Conservation (phyloP, 1,140 invertebrate genomes). For the Macrocentrus cingulum region DNA sequence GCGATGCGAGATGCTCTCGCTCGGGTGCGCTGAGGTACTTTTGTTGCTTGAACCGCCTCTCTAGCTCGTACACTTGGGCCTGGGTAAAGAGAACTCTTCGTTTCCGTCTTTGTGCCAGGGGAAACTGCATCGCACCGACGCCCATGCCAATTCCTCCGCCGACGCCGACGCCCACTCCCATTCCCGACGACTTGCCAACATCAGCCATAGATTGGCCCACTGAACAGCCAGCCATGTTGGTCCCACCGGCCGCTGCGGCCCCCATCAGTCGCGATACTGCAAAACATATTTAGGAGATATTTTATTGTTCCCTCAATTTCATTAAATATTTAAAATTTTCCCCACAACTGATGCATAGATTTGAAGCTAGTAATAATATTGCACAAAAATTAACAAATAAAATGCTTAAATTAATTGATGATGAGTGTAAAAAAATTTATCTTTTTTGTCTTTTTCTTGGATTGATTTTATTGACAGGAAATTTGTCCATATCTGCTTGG, state of each 20-base stretch:
- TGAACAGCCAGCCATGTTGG: conserved; percentile 65
- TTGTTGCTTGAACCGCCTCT: conserved; percentile 93
- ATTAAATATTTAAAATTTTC: too few relatives aligned
- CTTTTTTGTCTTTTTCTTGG: too few relatives aligned
- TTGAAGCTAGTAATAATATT: too few relatives aligned
- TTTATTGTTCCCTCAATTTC: background rate
- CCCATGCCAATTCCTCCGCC: conserved; percentile 77
- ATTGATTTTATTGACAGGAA: background rate
- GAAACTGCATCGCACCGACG: conserved; percentile 88
- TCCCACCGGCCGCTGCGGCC: conserved; percentile 66
- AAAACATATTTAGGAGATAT: conserved; percentile 54
- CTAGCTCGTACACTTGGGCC: conserved; percentile 97
- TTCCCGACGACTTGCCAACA: conserved; percentile 69
- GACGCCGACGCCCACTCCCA: conserved; percentile 63
- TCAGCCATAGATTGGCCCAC: conserved; percentile 82
- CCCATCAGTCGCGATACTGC: conserved; percentile 88
- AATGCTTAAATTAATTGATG: too few relatives aligned
- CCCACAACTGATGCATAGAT: conserved; percentile 3
- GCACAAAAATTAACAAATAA: too few relatives aligned
- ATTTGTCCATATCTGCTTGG: too few relatives aligned
- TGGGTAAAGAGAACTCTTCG: conserved; percentile 97
- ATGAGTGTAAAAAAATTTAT: background rate
- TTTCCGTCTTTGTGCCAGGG: conserved; percentile 87
- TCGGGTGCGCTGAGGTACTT: conserved; percentile 97
- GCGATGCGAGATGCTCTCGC: conserved; percentile 90